Evolutionary conservation across 2,888 invertebrate species (phyloP).

Genomic region (Thymelicus acteon): DNA sequence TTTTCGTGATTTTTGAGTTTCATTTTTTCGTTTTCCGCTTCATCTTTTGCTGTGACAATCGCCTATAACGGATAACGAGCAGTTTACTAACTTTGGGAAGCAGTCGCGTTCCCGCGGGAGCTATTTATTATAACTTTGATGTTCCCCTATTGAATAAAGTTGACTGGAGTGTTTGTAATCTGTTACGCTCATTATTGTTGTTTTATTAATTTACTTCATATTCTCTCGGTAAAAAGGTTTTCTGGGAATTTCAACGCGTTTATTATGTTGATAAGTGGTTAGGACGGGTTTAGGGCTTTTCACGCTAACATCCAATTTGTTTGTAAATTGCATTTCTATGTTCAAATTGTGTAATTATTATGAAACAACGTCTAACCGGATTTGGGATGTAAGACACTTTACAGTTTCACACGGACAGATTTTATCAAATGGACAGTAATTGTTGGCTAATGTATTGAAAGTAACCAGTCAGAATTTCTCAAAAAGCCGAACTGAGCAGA

Average conservation of each 20-base stretch:
- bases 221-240: background rate
- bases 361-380: too few species aligned
- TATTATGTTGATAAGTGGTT: background rate
- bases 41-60: background rate
- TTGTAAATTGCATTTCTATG: too few species aligned
- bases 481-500: too few species aligned
- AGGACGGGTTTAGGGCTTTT: background rate
- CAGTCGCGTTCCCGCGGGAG: slow-evolving; percentile 15
- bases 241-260: background rate
- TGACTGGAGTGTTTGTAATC: slow-evolving; percentile 23
- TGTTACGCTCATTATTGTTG: slow-evolving; percentile 24
- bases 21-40: background rate
- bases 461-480: too few species aligned
- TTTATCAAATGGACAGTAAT: too few species aligned
- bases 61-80: slow-evolving; percentile 31
- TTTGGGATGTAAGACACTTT: too few species aligned
- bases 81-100: slow-evolving; percentile 27
- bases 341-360: too few species aligned
- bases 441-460: too few species aligned
- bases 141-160: slow-evolving; percentile 35
- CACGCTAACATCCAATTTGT: too few species aligned
- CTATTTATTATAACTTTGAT: slow-evolving; percentile 36
- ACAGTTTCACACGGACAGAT: too few species aligned
- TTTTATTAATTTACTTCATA: slow-evolving; percentile 15
- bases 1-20: background rate